A percentile compares a stretch with the other conserved stretches of the same genome.
Evolutionary conservation across 1,140 invertebrate species (phyloP).

Genomic region (Helicoverpa zea): DNA sequence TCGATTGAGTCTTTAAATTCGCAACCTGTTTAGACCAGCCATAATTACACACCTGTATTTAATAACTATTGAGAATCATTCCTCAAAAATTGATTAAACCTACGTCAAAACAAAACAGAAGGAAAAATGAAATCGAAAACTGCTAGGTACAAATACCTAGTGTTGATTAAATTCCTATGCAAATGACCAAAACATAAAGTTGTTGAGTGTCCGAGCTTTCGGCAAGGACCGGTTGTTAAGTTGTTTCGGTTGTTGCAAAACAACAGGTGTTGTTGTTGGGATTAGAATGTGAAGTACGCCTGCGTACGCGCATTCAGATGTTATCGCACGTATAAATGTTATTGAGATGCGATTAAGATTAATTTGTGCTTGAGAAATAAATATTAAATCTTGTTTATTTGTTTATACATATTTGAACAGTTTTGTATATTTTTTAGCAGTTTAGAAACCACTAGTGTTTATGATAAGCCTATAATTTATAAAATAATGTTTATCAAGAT

Average conservation of each 20-base stretch:
- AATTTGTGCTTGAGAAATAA: not conserved
- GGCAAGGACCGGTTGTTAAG: conserved; percentile 18
- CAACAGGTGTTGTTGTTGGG: conserved; percentile 5
- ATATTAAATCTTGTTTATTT: not conserved
- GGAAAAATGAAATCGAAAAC: conserved; percentile 16
- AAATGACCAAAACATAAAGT: not conserved
- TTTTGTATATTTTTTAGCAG: too few relatives aligned
- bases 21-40: too few relatives aligned
- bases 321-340: not conserved
- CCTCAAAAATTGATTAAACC: too few relatives aligned
- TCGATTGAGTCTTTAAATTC: too few relatives aligned
- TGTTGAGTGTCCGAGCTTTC: conserved; percentile 7
- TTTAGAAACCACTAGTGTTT: too few relatives aligned
- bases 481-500: too few relatives aligned
- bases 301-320: conserved; percentile 2
- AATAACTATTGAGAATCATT: too few relatives aligned
- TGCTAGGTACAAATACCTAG: not conserved
- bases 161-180: conserved; percentile 19
- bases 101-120: not conserved
- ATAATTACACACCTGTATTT: too few relatives aligned
- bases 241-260: conserved; percentile 18
- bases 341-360: conserved; percentile 32
- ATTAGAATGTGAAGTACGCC: not conserved
- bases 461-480: too few relatives aligned
- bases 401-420: too few relatives aligned